phyloP scores from a whole-genome alignment of 2,113 vertebrate species.

The Chaetodon auriga region DNA sequence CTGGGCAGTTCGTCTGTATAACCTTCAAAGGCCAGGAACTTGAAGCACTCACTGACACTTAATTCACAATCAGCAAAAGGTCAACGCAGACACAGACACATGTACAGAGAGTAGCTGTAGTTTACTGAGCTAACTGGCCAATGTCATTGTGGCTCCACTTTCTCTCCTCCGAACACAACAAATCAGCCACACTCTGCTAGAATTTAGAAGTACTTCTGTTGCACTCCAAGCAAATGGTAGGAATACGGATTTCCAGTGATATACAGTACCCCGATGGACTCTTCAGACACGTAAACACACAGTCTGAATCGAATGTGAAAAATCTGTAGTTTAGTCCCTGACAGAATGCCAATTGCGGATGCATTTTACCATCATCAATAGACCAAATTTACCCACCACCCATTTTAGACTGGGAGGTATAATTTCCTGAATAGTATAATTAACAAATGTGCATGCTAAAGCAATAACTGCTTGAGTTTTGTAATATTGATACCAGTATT shows the following conservation, averaged over 20 bases:
- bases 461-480: no score
- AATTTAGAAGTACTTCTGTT: conserved; percentile 33
- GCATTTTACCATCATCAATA: background rate
- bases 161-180: conserved; percentile 47
- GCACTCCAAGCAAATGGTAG: conserved; percentile 1
- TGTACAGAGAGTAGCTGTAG: conserved; percentile 38
- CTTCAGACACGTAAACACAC: background rate
- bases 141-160: conserved; percentile 32
- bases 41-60: conserved; percentile 60
- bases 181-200: background rate
- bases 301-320: background rate
- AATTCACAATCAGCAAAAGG: conserved; percentile 78
- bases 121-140: conserved; percentile 60
- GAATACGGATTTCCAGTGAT: background rate
- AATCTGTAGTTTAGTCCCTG: background rate
- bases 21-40: conserved; percentile 72
- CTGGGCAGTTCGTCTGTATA: conserved; percentile 40
- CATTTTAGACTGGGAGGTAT: no score
- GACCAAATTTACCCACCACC: background rate
- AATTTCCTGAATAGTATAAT: no score
- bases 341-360: background rate
- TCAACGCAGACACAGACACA: conserved; percentile 60
- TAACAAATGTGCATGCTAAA: no score
- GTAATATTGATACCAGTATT: no score
- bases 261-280: background rate